A percentile compares a stretch with the other conserved stretches of the same genome.
These are phyloP conservation scores for Eutolmus rufibarbis DNA, from an alignment of 2,888 invertebrate species.

Conservation along the genomic window DNA sequence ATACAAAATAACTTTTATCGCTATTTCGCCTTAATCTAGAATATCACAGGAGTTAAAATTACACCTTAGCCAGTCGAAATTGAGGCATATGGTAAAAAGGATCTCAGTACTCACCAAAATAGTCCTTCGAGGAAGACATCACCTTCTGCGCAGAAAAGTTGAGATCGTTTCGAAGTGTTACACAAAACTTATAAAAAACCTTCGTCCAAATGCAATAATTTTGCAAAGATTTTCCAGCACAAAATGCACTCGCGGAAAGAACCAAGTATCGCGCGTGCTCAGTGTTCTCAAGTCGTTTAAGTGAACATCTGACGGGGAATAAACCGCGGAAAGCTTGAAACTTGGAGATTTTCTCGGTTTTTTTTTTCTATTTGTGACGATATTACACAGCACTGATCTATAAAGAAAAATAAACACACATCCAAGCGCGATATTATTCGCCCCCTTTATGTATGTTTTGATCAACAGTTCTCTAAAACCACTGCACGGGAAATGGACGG, in stretches of 20 bases:
- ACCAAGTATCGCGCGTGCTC: slow-evolving; percentile 18
- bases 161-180: not conserved
- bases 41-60: not conserved
- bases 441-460: slow-evolving; percentile 16
- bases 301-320: slow-evolving; percentile 8
- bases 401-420: slow-evolving; percentile 31
- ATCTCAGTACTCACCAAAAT: slow-evolving; percentile 26
- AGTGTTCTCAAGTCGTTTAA: slow-evolving; percentile 16
- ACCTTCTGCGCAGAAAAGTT: not conserved
- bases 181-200: not conserved
- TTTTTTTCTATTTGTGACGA: not conserved
- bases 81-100: not conserved
- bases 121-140: slow-evolving; percentile 27
- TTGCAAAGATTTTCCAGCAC: not conserved
- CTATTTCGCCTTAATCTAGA: not conserved
- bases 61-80: not conserved
- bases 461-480: not conserved
- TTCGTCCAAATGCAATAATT: not conserved
- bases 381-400: slow-evolving; percentile 20
- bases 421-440: not conserved
- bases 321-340: slow-evolving; percentile 28
- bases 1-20: slow-evolving; percentile 35
- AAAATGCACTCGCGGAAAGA: slow-evolving; percentile 6
- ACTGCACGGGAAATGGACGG: not conserved
- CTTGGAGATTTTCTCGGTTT: not conserved